Conservation (phyloP, 1,140 invertebrate species). For the Drosophila nikananu region DNA sequence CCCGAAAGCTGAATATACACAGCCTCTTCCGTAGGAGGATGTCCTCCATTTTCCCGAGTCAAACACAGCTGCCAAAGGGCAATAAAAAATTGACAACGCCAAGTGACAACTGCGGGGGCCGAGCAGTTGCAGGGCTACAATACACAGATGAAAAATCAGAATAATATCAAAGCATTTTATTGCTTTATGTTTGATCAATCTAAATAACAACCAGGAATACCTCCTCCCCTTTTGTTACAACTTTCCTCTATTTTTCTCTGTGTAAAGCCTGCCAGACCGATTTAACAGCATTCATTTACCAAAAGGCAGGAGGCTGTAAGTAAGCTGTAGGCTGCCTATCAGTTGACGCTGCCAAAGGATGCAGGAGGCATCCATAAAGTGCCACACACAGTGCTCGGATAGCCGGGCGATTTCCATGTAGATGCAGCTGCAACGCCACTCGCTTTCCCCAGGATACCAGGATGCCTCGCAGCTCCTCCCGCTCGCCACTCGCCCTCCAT, state of each 20-base stretch:
- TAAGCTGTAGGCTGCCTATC: slow-evolving; percentile 40
- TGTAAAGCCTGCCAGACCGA: neutral
- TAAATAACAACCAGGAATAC: neutral
- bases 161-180: neutral
- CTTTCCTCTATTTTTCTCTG: neutral
- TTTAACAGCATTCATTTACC: slow-evolving; percentile 22
- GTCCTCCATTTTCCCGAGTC: slow-evolving; percentile 3
- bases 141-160: neutral
- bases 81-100: slow-evolving; percentile 78
- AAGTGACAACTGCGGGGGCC: slow-evolving; percentile 32
- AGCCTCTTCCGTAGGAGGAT: slow-evolving; percentile 11
- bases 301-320: neutral
- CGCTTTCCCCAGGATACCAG: slow-evolving; percentile 14
- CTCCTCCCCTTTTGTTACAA: neutral
- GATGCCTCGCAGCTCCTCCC: neutral
- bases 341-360: slow-evolving; percentile 45
- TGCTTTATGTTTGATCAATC: neutral
- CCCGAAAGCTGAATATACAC: slow-evolving; percentile 54
- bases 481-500: neutral
- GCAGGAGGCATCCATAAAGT: slow-evolving; percentile 44
- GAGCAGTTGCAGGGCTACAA: neutral
- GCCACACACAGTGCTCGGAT: slow-evolving; percentile 28
- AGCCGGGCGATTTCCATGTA: slow-evolving; percentile 15
- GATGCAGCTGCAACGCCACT: slow-evolving; percentile 28
- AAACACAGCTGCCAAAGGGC: slow-evolving; percentile 63